These are phyloP conservation scores for Lydus trimaculatus DNA, from an alignment of 2,888 invertebrate genomes.

Conservation along the genomic window DNA sequence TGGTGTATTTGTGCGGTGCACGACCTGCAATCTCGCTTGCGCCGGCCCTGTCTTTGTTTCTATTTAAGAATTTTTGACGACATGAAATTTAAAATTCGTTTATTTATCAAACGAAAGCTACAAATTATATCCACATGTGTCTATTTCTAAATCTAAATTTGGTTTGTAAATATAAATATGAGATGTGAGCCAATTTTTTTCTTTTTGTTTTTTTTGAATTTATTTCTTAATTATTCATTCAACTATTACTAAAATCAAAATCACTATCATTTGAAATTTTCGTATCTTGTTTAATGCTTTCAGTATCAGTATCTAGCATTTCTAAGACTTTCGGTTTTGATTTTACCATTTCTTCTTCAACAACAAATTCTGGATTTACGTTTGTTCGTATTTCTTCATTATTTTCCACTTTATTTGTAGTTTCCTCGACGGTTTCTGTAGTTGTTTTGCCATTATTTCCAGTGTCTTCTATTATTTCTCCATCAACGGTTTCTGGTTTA, in stretches of 20 bases:
- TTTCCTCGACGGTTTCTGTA: background rate
- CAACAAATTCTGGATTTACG: constrained; percentile 12
- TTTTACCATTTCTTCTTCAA: constrained; percentile 17
- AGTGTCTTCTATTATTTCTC: constrained; percentile 7
- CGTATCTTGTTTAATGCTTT: constrained; percentile 52
- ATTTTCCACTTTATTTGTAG: constrained; percentile 11
- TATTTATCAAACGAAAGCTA: background rate
- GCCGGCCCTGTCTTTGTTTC: too few species aligned
- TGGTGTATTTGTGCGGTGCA: too few species aligned
- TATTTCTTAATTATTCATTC: constrained; percentile 8
- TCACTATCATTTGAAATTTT: constrained; percentile 58
- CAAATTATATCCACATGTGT: background rate
- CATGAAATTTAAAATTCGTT: background rate
- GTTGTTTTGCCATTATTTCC: constrained; percentile 10
- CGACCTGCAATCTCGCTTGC: too few species aligned
- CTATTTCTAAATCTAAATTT: background rate
- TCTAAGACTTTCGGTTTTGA: constrained; percentile 50
- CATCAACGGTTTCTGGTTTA: constrained; percentile 32
- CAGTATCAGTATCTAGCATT: constrained; percentile 58
- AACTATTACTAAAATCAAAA: constrained; percentile 56
- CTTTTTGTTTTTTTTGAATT: too few species aligned
- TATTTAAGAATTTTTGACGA: background rate
- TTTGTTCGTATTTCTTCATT: constrained; percentile 10
- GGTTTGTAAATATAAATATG: background rate
- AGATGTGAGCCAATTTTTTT: background rate